Evolutionary conservation across 2,113 vertebrate species (phyloP), one percentile per base, ranked within the genome.

Genomic region (Psammodynastes pulverulentus): DNA sequence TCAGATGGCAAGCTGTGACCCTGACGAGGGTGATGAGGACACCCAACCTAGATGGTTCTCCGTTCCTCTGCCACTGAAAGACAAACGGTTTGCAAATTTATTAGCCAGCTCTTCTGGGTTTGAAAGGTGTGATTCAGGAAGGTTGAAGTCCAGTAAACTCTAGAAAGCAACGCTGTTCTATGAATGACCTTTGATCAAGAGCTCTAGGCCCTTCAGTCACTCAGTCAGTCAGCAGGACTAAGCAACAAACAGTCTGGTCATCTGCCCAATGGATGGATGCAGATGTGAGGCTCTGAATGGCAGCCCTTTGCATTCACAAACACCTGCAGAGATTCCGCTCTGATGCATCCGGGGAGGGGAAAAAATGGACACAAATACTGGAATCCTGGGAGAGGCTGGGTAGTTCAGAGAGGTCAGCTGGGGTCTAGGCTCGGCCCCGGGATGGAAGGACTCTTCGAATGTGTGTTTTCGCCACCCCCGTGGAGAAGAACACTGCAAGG

Each of bases 161-260:
- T 95, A 94, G 96, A 96, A 93, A 95, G 96, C 97, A 96, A 96
- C 97, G 94, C 95, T 96, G 95, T 95, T 95, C 97, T 96, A 97
- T 97, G 97, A 96, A 95, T 96, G 96, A 95, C 96, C 53, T 95
- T 92, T 21, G 1, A 92, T 86, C 67, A 79, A 49, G 26, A 1
- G 93, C 88, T 89, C 58, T n/a, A 9, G 92, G 13, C 93, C 88
- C 90, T 91, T 6, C 5, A 1, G 3, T n/a, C 26, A 62, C 24
- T 15, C 62, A 34, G 91, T 86, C 95, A 94, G 2, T 95, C 95
- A 93, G 89, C 94, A 43, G 34, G 93, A 90, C 0, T 45, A 67
- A 89, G 94, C 90, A 95, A 93, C 90, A 89, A 89, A 91, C 67
- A 7, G 49, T 0, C 2, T 0, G 4, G 56, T 87, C 90, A 8